Conservation (phyloP, 2,113 vertebrate species). For the Casuarius casuarius region DNA sequence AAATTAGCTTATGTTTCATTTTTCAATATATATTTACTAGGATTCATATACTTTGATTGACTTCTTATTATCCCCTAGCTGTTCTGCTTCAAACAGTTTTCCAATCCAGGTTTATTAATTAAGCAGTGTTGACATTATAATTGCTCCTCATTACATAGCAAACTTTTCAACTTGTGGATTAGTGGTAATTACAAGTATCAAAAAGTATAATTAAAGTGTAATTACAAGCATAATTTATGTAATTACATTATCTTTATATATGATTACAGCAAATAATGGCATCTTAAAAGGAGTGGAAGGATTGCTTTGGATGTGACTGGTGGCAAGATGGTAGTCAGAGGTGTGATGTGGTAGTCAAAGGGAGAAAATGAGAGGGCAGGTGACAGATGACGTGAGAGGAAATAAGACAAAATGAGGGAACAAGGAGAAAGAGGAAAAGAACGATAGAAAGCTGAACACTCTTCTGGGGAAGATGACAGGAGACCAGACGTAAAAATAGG, state of each 20-base stretch:
- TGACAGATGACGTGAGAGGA: background rate
- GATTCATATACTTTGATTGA: background rate
- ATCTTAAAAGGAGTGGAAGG: background rate
- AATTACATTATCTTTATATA: background rate
- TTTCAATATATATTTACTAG: background rate
- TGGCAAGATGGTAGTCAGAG: background rate
- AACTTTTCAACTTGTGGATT: background rate
- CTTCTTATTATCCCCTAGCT: background rate
- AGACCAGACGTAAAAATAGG: background rate
- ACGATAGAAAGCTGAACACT: background rate
- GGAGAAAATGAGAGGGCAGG: background rate
- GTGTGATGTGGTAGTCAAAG: background rate
- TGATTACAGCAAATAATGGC: background rate
- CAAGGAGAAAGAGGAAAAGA: background rate
- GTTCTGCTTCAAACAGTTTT: background rate
- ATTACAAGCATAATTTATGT: background rate
- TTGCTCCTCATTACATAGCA: background rate
- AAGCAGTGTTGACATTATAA: background rate
- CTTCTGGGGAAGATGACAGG: background rate
- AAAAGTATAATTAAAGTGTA: background rate
- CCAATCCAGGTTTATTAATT: background rate
- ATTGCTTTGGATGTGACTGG: background rate
- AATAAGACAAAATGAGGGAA: background rate
- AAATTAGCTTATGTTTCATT: background rate
- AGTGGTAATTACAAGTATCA: background rate